phyloP scores from a whole-genome alignment of 1,140 invertebrate species.

The Dreissena rostriformis region DNA sequence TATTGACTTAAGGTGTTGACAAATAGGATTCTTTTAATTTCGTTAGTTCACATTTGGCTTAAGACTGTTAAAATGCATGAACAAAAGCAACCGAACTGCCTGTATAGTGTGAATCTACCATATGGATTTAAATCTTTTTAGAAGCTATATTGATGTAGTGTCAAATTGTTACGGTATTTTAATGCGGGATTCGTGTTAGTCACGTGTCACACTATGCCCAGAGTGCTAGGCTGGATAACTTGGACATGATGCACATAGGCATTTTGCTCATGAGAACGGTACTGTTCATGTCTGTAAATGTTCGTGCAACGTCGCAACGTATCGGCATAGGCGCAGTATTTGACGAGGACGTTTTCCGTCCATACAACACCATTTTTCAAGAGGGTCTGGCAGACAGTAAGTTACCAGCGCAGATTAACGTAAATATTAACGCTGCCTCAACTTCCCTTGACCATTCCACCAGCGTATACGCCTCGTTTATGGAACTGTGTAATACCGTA shows the following conservation, averaged over 20 bases:
- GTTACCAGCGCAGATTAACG: not conserved
- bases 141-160: too few species aligned
- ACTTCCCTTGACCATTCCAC: not conserved
- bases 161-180: too few species aligned
- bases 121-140: too few species aligned
- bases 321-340: conserved; percentile 2
- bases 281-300: not conserved
- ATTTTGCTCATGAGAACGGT: not conserved
- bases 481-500: not conserved
- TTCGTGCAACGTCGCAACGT: not conserved
- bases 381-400: not conserved
- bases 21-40: too few species aligned
- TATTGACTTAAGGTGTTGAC: too few species aligned
- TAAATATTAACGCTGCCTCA: not conserved
- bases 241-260: not conserved
- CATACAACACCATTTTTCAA: not conserved
- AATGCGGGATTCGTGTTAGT: too few species aligned
- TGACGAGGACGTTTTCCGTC: not conserved
- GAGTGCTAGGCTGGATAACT: too few species aligned
- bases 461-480: not conserved
- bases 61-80: too few species aligned
- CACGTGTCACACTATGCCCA: too few species aligned
- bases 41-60: too few species aligned
- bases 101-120: too few species aligned
- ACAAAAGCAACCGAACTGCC: too few species aligned